Evolutionary conservation across 2,113 vertebrate species (phyloP).

Genomic region (Mionectes macconnelli): DNA sequence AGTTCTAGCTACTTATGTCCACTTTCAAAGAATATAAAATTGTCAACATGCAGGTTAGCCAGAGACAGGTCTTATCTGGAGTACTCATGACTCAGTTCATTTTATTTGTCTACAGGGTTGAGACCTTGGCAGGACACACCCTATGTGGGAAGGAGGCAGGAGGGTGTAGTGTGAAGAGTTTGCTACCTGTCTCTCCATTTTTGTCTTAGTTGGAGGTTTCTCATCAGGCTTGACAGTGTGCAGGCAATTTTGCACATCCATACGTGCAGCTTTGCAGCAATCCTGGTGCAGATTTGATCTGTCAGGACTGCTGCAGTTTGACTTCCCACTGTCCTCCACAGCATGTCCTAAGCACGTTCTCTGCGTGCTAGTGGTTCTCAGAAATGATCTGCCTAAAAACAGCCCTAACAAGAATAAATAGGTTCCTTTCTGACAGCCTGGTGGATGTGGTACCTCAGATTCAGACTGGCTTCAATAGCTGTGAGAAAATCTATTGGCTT

Average conservation of each 20-base stretch:
- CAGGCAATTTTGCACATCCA: neutral
- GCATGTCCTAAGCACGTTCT: neutral
- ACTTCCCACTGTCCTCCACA: neutral
- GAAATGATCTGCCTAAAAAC: neutral
- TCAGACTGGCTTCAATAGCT: neutral
- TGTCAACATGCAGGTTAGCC: neutral
- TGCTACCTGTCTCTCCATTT: neutral
- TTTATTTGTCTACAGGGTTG: neutral
- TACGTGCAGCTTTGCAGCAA: neutral
- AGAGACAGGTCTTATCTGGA: neutral
- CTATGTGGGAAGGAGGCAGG: neutral
- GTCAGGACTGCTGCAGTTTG: neutral
- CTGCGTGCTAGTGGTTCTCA: neutral
- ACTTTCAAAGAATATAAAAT: neutral
- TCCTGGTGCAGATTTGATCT: neutral
- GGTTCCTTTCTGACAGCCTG: neutral
- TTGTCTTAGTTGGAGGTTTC: neutral
- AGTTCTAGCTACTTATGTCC: neutral
- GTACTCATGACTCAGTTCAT: neutral
- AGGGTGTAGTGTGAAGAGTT: neutral
- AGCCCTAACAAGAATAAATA: neutral
- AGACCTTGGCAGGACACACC: neutral
- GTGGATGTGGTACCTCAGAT: neutral
- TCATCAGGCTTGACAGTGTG: neutral
- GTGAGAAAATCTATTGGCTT: neutral